Conservation (phyloP, 2,113 vertebrate species). For the Vulpes vulpes region DNA sequence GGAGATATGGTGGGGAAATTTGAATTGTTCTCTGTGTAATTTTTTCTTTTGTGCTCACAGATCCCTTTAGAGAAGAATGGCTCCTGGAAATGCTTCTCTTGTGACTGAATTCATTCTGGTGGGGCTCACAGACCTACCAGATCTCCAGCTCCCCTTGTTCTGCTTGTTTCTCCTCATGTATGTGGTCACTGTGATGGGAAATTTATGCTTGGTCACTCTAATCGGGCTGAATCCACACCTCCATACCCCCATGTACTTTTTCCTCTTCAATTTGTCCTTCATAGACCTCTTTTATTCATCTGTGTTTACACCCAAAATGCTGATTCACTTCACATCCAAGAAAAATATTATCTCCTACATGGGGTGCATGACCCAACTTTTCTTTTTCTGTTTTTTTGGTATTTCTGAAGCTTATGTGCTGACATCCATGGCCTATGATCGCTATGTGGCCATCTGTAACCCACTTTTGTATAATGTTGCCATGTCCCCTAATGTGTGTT, state of each 20-base stretch:
- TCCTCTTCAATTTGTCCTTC: constrained; percentile 56
- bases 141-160: constrained; percentile 21
- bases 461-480: neutral
- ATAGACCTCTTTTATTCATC: constrained; percentile 61
- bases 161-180: constrained; percentile 39
- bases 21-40: too few species aligned
- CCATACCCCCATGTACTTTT: constrained; percentile 65
- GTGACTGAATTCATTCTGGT: constrained; percentile 38
- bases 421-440: constrained; percentile 55
- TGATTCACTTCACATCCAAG: constrained; percentile 42
- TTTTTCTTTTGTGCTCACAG: too few species aligned
- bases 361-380: constrained; percentile 55
- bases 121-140: constrained; percentile 35
- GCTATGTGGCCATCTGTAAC: constrained; percentile 64
- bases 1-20: neutral
- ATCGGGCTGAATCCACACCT: constrained; percentile 44
- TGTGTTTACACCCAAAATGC: constrained; percentile 43
- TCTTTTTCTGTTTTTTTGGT: constrained; percentile 69
- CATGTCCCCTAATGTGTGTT: neutral
- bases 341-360: constrained; percentile 33
- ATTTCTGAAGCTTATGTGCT: constrained; percentile 63
- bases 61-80: neutral
- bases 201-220: constrained; percentile 33
- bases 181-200: neutral
- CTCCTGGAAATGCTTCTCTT: constrained; percentile 20